A percentile compares a stretch with the other conserved stretches of the same genome.
Evolutionary conservation across 2,888 invertebrate genomes (phyloP).

Genomic region (Lasius platythorax): DNA sequence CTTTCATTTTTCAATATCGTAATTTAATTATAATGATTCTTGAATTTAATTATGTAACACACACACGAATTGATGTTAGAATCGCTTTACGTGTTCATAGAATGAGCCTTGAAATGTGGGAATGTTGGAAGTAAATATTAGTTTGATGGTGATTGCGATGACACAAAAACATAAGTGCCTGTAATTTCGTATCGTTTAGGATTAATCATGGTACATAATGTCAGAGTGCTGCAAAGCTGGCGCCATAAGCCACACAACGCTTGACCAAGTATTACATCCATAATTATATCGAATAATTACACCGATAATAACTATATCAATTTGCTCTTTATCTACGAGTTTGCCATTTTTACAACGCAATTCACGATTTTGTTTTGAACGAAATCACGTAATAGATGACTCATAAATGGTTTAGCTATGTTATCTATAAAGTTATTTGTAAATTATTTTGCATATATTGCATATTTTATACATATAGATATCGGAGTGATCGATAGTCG

Average conservation of each 20-base stretch:
- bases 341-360: background rate
- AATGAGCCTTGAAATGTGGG: conserved; percentile 9
- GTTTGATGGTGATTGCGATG: background rate
- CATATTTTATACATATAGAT: background rate
- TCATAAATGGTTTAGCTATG: background rate
- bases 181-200: conserved; percentile 17
- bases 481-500: background rate
- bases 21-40: background rate
- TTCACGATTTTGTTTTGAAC: background rate
- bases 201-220: conserved; percentile 9
- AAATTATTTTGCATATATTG: background rate
- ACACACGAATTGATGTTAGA: background rate
- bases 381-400: background rate
- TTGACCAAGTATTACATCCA: background rate
- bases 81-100: background rate
- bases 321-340: background rate
- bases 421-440: background rate
- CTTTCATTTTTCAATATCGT: background rate
- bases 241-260: background rate
- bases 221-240: background rate
- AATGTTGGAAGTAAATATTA: background rate
- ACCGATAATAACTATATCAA: background rate
- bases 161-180: conserved; percentile 8
- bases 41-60: background rate
- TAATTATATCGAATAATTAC: background rate